Base-by-base conservation (phyloP, 2,113 vertebrate genomes). In the Ia io region DNA sequence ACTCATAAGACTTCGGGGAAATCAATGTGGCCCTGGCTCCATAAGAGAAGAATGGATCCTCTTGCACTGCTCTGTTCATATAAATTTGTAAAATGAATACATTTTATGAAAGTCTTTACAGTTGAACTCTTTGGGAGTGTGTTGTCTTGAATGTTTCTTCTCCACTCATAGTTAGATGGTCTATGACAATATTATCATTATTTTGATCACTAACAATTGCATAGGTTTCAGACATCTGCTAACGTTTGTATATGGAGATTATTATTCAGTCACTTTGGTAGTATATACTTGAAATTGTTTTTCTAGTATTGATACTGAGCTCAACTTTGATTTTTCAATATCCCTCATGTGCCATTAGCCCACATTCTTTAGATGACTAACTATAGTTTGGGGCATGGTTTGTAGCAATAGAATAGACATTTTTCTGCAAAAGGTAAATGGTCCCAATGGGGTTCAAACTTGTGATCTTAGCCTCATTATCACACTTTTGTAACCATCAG, bases 381-480 rank as follows among this genome's bases (percentile, higher is more conserved):
- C 87, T 88, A 22, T 90, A 94, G 92, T 96, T 97, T 93, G 63
- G 93, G 37, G 40, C 93, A 92, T 88, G 65, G 82, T 94, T 95
- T 97, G 56, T 90, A 95, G 78, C 88, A 94, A 85, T 65, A 97
- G 97, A 96, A 96, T 86, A 97, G 97, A 96, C 49, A 74, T 96
- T 95, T 97, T 97, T 96, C 93, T 95, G 67, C 76, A 85, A 95
- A 96, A 95, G 83, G 78, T 93, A 95, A 86, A 93, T 96, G 84
- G 94, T 96, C 94, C 86, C 96, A 90, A 71, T 96, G 96, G 92
- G 94, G 82, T 95, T 96, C 95, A 95, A 86, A 97, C 93, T 95
- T 96, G 95, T 97, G 97, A 97, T 96, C 90, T 97, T 96, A 84
- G 88, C 93, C 97, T 97, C 93, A 96, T 97, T 97, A 97, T 86